Conservation (phyloP, 2,888 invertebrate species). For the Amphipyra tragopoginis region DNA sequence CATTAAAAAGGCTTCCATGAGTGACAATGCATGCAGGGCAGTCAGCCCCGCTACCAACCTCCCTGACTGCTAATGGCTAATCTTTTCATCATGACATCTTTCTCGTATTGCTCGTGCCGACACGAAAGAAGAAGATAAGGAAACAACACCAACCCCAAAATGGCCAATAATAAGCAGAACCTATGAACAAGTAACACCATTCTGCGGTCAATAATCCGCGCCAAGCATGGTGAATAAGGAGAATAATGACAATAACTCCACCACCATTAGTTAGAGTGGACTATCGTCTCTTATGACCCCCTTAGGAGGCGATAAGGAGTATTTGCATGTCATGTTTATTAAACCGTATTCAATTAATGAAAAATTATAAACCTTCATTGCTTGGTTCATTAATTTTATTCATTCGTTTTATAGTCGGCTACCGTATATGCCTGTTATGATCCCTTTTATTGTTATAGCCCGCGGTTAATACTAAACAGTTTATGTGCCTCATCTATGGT, state of each 20-base stretch:
- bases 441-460: slow-evolving; percentile 42
- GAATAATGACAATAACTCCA: slow-evolving; percentile 20
- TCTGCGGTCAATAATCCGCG: background rate
- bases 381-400: slow-evolving; percentile 37
- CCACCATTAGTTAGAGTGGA: slow-evolving; percentile 45
- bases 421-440: slow-evolving; percentile 14
- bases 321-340: slow-evolving; percentile 34
- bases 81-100: no score
- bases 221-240: slow-evolving; percentile 23
- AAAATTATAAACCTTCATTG: slow-evolving; percentile 24
- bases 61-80: no score
- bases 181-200: no score
- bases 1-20: no score
- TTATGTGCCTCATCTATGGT: slow-evolving; percentile 33
- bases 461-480: slow-evolving; percentile 30
- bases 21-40: no score
- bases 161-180: no score
- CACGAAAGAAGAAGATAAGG: no score
- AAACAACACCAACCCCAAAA: no score
- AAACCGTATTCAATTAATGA: slow-evolving; percentile 49
- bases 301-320: slow-evolving; percentile 6
- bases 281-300: slow-evolving; percentile 29
- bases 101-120: no score
- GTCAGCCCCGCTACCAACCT: no score
- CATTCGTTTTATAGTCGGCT: slow-evolving; percentile 20